phyloP scores from a whole-genome alignment of 2,113 vertebrate genomes.

The Gobio gobio region DNA sequence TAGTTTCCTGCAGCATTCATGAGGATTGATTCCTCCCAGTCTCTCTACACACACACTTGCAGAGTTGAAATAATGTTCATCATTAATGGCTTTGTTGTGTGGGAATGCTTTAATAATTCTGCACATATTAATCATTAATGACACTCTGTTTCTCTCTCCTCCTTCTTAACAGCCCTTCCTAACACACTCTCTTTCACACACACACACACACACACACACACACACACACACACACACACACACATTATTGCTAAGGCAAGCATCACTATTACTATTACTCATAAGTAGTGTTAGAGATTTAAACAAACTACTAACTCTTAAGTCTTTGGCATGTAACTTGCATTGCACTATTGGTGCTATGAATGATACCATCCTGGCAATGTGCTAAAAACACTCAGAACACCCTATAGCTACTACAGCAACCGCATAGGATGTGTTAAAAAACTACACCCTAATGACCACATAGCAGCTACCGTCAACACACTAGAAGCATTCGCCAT shows the following conservation, averaged over 20 bases:
- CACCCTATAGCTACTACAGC: neutral
- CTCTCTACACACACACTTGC: slow-evolving; percentile 19
- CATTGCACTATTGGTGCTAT: neutral
- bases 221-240: slow-evolving; percentile 2
- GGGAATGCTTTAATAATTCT: slow-evolving; percentile 26
- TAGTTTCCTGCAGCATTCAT: slow-evolving; percentile 10
- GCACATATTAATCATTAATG: slow-evolving; percentile 47
- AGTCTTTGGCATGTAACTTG: neutral
- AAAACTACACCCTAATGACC: neutral
- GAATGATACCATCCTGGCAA: neutral
- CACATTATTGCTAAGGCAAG: neutral
- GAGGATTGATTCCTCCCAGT: slow-evolving; percentile 15
- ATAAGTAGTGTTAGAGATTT: neutral
- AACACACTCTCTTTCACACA: neutral
- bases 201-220: neutral
- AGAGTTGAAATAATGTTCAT: slow-evolving; percentile 24
- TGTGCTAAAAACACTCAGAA: neutral
- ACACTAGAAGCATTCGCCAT: neutral
- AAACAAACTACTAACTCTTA: neutral
- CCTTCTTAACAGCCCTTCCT: slow-evolving; percentile 15
- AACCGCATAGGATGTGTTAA: neutral
- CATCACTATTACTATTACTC: slow-evolving; percentile 5
- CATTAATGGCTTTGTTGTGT: slow-evolving; percentile 46
- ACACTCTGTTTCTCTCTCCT: slow-evolving; percentile 1
- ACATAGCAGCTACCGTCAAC: neutral